A percentile compares a stretch with the other conserved stretches of the same genome.
Conservation (phyloP, 2,113 vertebrate species). For the Cathartes aura region DNA sequence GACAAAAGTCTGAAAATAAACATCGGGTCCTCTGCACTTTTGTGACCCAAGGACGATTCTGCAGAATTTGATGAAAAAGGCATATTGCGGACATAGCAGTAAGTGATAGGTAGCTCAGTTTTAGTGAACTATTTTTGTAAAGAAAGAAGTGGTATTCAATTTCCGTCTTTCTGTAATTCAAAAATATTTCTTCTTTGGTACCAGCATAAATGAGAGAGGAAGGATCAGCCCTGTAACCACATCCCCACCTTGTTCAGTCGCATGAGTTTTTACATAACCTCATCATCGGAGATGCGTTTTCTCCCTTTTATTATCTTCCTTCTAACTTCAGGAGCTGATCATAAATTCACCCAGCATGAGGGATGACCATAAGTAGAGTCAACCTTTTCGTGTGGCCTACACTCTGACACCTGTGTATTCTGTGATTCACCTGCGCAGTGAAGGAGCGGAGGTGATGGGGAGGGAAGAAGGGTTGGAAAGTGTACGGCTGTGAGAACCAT, state of each 20-base stretch:
- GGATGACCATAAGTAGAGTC: neutral
- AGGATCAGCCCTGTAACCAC: neutral
- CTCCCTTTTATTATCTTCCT: neutral
- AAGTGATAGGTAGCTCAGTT: neutral
- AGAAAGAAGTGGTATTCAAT: neutral
- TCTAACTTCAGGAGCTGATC: neutral
- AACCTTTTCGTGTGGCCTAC: neutral
- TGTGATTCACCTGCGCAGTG: neutral
- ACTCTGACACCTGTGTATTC: accelerated
- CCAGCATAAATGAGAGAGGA: neutral
- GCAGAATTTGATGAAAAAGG: neutral
- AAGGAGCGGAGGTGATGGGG: neutral
- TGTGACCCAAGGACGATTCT: neutral
- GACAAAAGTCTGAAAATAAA: neutral
- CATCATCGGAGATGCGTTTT: neutral
- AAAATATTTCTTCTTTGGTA: neutral
- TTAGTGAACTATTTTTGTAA: neutral
- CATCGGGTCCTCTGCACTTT: neutral
- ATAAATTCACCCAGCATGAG: neutral
- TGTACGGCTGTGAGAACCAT: neutral
- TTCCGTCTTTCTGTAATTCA: neutral
- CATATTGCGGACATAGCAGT: neutral
- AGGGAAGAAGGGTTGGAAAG: neutral
- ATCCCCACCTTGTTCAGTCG: neutral
- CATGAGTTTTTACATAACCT: neutral